These are phyloP conservation scores for Batillaria attramentaria DNA, from an alignment of 1,140 invertebrate genomes.

Conservation along the genomic window DNA sequence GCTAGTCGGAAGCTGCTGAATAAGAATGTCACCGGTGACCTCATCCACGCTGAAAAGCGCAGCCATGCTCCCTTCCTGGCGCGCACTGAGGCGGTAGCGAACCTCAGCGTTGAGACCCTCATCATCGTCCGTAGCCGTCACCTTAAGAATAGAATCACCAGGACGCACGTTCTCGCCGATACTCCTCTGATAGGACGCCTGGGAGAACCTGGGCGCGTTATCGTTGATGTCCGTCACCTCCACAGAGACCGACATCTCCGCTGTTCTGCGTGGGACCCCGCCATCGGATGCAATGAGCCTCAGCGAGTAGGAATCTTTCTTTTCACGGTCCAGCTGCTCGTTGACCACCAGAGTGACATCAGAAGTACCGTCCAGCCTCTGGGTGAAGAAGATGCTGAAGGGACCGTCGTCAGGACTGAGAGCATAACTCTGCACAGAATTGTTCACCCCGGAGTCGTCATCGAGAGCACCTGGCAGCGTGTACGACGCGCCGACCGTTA, in stretches of 20 bases:
- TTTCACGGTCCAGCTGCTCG: constrained; percentile 56
- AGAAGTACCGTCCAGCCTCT: constrained; percentile 58
- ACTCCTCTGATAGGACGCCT: constrained; percentile 84
- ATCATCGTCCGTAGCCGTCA: constrained; percentile 93
- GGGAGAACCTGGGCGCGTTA: constrained; percentile 59
- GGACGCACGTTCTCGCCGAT: constrained; percentile 78
- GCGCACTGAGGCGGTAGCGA: constrained; percentile 82
- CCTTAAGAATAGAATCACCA: constrained; percentile 87
- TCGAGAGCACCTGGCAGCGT: constrained; percentile 59
- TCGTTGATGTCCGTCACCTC: constrained; percentile 75
- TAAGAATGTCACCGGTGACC: constrained; percentile 48
- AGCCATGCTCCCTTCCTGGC: constrained; percentile 35
- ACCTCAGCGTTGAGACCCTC: constrained; percentile 95
- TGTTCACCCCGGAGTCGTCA: constrained; percentile 54
- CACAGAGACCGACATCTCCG: constrained; percentile 42
- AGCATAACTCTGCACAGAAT: constrained; percentile 56
- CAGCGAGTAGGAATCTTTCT: constrained; percentile 46
- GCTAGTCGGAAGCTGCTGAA: constrained; percentile 31
- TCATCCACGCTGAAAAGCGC: constrained; percentile 50
- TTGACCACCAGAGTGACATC: constrained; percentile 53
- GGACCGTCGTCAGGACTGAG: constrained; percentile 41
- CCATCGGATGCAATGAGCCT: constrained; percentile 56
- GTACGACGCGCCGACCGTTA: constrained; percentile 50
- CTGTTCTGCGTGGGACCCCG: constrained; percentile 73
- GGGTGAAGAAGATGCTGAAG: constrained; percentile 55